phyloP scores from a whole-genome alignment of 2,797 vertebrate species.

The Nothura maculosa region DNA sequence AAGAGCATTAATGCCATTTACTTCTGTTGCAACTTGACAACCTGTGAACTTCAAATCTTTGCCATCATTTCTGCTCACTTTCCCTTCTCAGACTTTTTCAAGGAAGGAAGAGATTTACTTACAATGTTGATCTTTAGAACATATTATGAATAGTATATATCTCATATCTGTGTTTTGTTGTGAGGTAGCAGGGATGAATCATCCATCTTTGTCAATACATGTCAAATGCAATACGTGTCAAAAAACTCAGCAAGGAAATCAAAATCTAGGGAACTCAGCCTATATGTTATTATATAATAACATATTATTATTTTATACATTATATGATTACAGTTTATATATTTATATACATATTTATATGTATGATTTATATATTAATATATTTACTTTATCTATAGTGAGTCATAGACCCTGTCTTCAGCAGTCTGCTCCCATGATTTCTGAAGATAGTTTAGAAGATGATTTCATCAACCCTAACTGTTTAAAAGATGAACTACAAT shows the following conservation, averaged over 20 bases:
- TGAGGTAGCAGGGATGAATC: background rate
- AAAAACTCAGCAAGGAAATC: background rate
- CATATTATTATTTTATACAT: too few relatives aligned
- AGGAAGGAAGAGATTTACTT: background rate
- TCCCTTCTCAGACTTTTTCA: background rate
- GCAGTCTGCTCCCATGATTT: background rate
- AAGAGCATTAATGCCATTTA: background rate
- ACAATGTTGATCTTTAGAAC: background rate
- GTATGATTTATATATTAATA: too few relatives aligned
- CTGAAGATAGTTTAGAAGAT: background rate
- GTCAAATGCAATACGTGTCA: too few relatives aligned
- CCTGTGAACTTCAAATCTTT: background rate
- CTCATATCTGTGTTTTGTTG: background rate
- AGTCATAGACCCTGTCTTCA: background rate
- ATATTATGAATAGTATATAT: background rate
- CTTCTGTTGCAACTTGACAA: background rate
- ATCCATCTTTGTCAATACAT: rapidly evolving
- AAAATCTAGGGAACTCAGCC: background rate
- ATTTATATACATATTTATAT: too few relatives aligned
- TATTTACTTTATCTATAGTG: background rate
- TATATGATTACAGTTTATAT: too few relatives aligned
- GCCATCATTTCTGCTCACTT: background rate
- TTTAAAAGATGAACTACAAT: background rate
- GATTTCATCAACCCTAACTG: background rate
- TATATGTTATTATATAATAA: background rate